Conservation (phyloP, 2,888 invertebrate genomes). For the Chaitophorus viminalis region DNA sequence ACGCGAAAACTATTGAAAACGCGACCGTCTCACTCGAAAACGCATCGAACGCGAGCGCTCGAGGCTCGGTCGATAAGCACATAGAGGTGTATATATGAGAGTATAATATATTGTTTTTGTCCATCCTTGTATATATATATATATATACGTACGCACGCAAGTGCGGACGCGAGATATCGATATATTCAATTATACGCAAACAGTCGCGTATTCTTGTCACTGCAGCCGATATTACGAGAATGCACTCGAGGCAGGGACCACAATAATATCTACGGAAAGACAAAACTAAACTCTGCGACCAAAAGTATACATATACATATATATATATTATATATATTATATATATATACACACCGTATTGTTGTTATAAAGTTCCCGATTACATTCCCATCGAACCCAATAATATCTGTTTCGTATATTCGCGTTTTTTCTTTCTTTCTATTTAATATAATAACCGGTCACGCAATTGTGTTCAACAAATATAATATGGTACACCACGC, state of each 20-base stretch:
- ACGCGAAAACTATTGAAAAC: slow-evolving; percentile 14
- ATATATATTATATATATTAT: too few relatives aligned
- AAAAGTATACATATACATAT: not conserved
- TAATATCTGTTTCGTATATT: not conserved
- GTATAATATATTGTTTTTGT: too few relatives aligned
- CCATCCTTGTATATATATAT: not conserved
- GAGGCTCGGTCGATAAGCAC: not conserved
- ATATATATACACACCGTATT: too few relatives aligned
- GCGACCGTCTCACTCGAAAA: slow-evolving; percentile 3
- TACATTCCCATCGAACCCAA: not conserved
- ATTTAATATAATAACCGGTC: too few relatives aligned
- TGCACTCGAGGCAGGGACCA: not conserved
- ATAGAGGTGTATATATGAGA: not conserved
- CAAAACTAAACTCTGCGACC: not conserved
- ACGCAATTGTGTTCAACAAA: too few relatives aligned
- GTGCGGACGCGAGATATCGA: not conserved
- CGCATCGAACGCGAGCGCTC: not conserved
- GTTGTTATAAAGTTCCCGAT: too few relatives aligned
- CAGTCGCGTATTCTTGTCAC: not conserved
- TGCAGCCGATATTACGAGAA: not conserved
- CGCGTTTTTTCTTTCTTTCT: not conserved
- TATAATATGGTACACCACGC: too few relatives aligned
- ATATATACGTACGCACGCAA: not conserved
- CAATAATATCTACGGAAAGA: not conserved
- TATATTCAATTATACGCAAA: not conserved